A percentile compares a stretch with the other conserved stretches of the same genome.
These are phyloP conservation scores for Noctua janthina DNA, from an alignment of 2,888 invertebrate genomes.

Conservation along the genomic window DNA sequence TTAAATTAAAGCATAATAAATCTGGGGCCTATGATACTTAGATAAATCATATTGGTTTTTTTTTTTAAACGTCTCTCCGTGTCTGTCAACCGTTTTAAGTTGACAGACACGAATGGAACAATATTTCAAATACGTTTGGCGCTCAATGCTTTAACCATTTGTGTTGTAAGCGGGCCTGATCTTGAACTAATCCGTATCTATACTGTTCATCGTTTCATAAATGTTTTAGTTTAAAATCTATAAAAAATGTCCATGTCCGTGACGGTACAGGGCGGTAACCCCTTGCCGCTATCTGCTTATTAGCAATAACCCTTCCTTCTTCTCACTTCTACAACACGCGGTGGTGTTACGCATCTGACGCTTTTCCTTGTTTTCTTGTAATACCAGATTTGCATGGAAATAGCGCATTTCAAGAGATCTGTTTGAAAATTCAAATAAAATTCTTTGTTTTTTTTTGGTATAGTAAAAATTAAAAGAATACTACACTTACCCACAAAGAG, in stretches of 20 bases:
- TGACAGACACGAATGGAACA: background rate
- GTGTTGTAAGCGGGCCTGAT: background rate
- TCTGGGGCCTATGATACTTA: background rate
- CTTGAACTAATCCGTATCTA: background rate
- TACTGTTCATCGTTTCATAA: background rate
- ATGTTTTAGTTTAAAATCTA: background rate
- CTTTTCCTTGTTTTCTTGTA: constrained; percentile 21
- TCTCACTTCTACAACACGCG: background rate
- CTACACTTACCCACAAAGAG: constrained; percentile 78
- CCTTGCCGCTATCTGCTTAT: background rate
- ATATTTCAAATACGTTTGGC: background rate
- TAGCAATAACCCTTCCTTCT: constrained; percentile 5
- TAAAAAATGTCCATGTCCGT: constrained; percentile 2
- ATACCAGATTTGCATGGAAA: constrained; percentile 19
- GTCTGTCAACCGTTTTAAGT: background rate
- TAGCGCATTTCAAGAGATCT: background rate
- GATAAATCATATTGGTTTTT: background rate
- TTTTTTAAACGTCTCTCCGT: background rate
- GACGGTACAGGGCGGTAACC: constrained; percentile 21
- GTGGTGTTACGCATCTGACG: background rate
- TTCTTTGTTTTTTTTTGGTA: background rate
- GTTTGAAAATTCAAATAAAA: background rate
- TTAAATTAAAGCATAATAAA: background rate
- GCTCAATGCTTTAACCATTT: background rate
- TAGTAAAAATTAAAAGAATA: background rate